Base-by-base conservation (phyloP, 2,888 invertebrate genomes). In the Macrosoma leucophasiata region DNA sequence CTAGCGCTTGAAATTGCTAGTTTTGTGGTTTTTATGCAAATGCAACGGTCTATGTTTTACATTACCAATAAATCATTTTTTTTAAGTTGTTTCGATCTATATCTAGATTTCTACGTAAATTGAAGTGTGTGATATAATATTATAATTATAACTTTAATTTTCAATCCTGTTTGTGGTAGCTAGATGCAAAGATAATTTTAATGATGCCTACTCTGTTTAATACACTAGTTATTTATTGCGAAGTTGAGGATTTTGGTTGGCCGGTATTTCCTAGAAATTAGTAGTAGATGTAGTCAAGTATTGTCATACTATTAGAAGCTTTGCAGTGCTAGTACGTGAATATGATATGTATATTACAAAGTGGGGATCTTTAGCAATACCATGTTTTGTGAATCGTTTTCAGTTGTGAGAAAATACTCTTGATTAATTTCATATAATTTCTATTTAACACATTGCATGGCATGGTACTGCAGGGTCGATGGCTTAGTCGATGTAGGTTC, bases 121-220 rank as follows among this genome's bases (percentile, higher is more conserved):
- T 69, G 73, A 72, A 65, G 66, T 71, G 79, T 77, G 81, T 77
- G 78, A 82, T 81, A 77, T 68, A 68, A 63, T 46, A 39, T 49
- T 45, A 42, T 58, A 50, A 49, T 55, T 39, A 36, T 42, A 40
- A 63, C 55, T 64, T 62, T 64, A 58, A 60, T 66, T 62, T 69
- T 65, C 65, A 65, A 64, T 67, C 62, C 63, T 61, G 62, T 64
- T 61, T 64, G 68, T 71, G 77, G 77, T 79, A 79, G 79, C 78
- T 78, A 76, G 67, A 62, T 67, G 61, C 56, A 64, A 61, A 61
- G 58, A 64, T 55, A 47, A 52, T 52, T 50, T 56, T 59, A 60
- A 56, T 55, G 58, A 61, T 59, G 61, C 62, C 55, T 36, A 61
- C 58, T 64, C 60, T 66, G 64, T 74, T 76, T 58, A 67, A 60